Percentiles rank a stretch among this genome's conserved stretches.
Evolutionary conservation across 92 coral and sea anemone genomes (phyloP).

Genomic region (Porites divaricata): DNA sequence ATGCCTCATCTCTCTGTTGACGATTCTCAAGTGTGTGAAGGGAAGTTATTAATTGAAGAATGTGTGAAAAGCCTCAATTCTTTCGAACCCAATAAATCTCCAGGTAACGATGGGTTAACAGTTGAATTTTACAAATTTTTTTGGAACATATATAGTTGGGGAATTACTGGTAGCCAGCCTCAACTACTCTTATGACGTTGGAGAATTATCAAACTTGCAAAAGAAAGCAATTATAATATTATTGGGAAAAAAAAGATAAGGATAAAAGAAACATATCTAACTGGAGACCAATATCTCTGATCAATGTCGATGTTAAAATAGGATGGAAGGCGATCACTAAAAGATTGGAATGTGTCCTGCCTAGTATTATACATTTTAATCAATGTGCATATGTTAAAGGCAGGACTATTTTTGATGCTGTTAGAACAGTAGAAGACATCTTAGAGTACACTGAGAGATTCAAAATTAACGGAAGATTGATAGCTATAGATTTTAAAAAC

Average conservation of each 20-base stretch:
- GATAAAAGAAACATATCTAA: neutral
- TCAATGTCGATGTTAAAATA: too few species aligned
- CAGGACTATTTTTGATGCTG: conserved; percentile 25
- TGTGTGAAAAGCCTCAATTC: conserved; percentile 22
- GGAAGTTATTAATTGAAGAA: conserved; percentile 17
- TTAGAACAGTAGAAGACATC: conserved; percentile 21
- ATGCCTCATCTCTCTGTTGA: conserved; percentile 34
- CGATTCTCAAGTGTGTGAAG: conserved; percentile 29
- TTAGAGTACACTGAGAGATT: conserved; percentile 1
- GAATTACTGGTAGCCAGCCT: neutral
- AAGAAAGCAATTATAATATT: conserved; percentile 16
- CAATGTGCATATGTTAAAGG: neutral
- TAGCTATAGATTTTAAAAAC: conserved; percentile 36
- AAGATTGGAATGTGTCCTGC: too few species aligned
- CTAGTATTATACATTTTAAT: too few species aligned
- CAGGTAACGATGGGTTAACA: conserved; percentile 59
- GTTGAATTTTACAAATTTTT: conserved; percentile 57
- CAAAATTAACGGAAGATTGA: conserved; percentile 14
- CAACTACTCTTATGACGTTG: neutral
- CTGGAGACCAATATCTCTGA: conserved; percentile 15
- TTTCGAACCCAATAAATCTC: conserved; percentile 37
- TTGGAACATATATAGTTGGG: conserved; percentile 27
- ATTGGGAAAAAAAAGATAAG: too few species aligned
- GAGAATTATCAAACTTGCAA: conserved; percentile 1
- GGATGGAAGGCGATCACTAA: too few species aligned